phyloP scores from a whole-genome alignment of 1,140 invertebrate genomes.

The Nebria ingens region DNA sequence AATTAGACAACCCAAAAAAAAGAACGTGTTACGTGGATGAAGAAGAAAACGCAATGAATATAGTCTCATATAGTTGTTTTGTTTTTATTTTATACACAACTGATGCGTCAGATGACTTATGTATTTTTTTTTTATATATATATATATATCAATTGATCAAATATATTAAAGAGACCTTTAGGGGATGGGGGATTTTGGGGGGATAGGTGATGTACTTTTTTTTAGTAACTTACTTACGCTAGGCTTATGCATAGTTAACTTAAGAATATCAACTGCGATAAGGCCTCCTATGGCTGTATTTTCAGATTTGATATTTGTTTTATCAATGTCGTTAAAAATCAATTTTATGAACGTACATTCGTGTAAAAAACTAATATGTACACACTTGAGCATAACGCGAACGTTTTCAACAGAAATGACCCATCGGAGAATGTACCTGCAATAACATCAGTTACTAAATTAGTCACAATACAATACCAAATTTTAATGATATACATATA shows the following conservation, averaged over 20 bases:
- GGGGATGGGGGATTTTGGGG: neutral
- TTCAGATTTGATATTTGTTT: neutral
- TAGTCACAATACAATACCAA: no score
- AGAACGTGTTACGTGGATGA: no score
- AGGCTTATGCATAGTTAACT: slow-evolving; percentile 2
- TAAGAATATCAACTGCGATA: slow-evolving; percentile 4
- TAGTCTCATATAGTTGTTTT: no score
- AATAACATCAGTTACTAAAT: no score
- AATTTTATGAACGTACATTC: neutral
- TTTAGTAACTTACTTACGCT: neutral
- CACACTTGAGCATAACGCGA: neutral
- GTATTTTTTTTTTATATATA: no score
- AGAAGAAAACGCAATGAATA: no score
- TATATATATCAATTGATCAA: neutral
- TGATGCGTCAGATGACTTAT: neutral
- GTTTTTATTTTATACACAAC: neutral
- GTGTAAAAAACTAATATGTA: neutral
- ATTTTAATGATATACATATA: no score
- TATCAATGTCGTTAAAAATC: neutral
- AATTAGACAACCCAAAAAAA: no score
- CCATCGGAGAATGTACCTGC: no score
- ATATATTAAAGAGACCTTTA: neutral
- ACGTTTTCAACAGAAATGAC: no score
- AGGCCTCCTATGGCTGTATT: slow-evolving; percentile 4
- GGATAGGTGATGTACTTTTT: slow-evolving; percentile 1